Percentiles rank a stretch among this genome's conserved stretches.
Evolutionary conservation across 2,113 vertebrate genomes (phyloP).

Genomic region (Mohoua ochrocephala): DNA sequence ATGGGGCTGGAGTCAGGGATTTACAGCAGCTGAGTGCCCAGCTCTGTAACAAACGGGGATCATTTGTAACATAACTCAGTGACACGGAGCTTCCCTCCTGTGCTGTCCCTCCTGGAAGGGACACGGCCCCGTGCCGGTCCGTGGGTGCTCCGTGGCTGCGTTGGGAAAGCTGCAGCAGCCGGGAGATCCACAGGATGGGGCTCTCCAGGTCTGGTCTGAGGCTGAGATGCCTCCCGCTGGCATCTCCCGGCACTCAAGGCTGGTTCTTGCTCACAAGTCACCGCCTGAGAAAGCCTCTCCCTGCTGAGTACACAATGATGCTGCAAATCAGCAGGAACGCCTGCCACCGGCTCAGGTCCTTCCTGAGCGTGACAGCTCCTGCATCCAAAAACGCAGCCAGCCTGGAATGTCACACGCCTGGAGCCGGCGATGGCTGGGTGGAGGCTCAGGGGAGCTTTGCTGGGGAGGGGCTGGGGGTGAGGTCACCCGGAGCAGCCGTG

Average conservation of each 20-base stretch:
- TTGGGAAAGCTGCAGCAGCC: fast-evolving
- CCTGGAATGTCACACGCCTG: neutral
- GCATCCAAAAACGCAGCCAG: neutral
- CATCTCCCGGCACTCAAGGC: neutral
- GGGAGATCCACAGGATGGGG: fast-evolving
- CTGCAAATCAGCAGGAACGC: neutral
- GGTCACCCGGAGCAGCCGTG: neutral
- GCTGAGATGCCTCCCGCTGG: neutral
- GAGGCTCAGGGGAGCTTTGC: neutral
- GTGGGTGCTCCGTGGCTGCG: fast-evolving
- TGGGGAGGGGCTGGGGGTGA: neutral
- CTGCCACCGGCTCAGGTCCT: neutral
- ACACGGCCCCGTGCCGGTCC: neutral
- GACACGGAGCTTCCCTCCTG: neutral
- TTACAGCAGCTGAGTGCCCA: neutral
- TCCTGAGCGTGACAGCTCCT: neutral
- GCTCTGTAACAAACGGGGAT: neutral
- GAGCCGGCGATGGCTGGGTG: neutral
- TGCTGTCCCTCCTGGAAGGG: neutral
- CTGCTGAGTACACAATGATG: neutral
- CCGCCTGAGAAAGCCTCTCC: neutral
- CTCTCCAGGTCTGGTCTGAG: neutral
- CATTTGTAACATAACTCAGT: fast-evolving
- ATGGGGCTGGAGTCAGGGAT: neutral
- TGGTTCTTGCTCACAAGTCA: neutral